Conservation (phyloP, 2,113 vertebrate species). For the Chionis minor region DNA sequence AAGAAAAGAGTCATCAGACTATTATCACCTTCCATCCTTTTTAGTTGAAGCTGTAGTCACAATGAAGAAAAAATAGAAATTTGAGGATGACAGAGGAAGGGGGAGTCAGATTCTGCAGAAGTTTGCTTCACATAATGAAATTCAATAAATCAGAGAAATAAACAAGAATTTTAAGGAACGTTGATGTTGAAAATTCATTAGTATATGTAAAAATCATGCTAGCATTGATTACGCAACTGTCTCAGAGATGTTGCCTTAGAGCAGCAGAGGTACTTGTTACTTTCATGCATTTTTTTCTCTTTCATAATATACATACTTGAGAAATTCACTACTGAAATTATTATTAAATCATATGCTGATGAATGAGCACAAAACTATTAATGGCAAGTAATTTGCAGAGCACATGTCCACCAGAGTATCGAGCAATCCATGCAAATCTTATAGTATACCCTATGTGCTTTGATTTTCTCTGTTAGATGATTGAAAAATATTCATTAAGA, state of each 20-base stretch:
- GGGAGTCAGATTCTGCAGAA: not conserved
- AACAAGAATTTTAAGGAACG: not conserved
- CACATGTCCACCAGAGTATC: slow-evolving; percentile 15
- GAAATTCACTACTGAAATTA: not conserved
- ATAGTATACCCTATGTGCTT: slow-evolving; percentile 14
- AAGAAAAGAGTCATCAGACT: not conserved
- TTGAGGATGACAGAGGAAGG: not conserved
- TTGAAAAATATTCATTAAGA: slow-evolving; percentile 60
- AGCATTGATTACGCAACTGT: not conserved
- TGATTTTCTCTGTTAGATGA: slow-evolving; percentile 40
- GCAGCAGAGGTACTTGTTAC: not conserved
- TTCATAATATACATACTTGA: not conserved
- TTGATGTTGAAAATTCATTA: not conserved
- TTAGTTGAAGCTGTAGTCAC: not conserved
- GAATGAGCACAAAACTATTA: slow-evolving; percentile 59
- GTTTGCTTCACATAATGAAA: not conserved
- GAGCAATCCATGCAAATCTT: not conserved
- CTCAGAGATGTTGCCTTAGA: not conserved
- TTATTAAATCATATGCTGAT: slow-evolving; percentile 23
- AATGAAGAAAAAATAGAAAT: not conserved
- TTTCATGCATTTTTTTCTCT: not conserved
- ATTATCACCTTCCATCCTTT: not conserved
- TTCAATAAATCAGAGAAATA: not conserved
- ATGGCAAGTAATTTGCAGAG: not conserved
- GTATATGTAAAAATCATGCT: not conserved